These are phyloP conservation scores for Chauna torquata DNA, from an alignment of 2,113 vertebrate genomes.

Conservation along the genomic window DNA sequence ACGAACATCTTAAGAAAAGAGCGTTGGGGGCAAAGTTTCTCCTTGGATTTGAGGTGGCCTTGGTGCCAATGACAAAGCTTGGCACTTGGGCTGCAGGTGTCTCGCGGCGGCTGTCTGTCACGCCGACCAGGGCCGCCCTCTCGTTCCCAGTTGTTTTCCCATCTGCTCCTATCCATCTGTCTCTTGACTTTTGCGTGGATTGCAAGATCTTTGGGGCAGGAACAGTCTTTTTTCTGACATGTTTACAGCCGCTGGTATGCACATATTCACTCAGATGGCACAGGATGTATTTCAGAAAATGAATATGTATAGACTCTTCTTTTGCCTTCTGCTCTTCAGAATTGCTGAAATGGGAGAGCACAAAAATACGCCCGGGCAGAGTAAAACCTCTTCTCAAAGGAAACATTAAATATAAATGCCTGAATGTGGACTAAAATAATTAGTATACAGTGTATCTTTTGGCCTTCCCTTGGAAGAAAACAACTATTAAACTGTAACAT, in stretches of 20 bases:
- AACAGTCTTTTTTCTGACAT: neutral
- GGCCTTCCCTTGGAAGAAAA: neutral
- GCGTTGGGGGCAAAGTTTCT: neutral
- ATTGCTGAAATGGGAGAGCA: neutral
- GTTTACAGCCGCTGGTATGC: neutral
- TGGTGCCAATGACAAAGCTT: fast-evolving
- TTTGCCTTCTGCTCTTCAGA: neutral
- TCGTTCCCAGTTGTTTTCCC: neutral
- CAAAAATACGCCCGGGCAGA: neutral
- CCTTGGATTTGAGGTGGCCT: neutral
- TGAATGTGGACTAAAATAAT: neutral
- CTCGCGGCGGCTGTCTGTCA: fast-evolving
- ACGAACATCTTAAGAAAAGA: neutral
- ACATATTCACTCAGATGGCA: neutral
- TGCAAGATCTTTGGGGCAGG: neutral
- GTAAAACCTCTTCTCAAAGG: neutral
- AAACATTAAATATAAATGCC: neutral
- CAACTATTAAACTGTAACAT: neutral
- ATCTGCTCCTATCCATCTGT: neutral
- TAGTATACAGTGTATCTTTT: neutral
- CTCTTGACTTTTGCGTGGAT: neutral
- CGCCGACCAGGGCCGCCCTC: fast-evolving
- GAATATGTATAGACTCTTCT: neutral
- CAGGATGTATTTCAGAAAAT: neutral
- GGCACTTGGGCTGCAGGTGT: fast-evolving